A percentile compares a stretch with the other conserved stretches of the same genome.
These are phyloP conservation scores for Cryptocephalus moraei DNA, from an alignment of 2,888 invertebrate genomes.

Conservation along the genomic window DNA sequence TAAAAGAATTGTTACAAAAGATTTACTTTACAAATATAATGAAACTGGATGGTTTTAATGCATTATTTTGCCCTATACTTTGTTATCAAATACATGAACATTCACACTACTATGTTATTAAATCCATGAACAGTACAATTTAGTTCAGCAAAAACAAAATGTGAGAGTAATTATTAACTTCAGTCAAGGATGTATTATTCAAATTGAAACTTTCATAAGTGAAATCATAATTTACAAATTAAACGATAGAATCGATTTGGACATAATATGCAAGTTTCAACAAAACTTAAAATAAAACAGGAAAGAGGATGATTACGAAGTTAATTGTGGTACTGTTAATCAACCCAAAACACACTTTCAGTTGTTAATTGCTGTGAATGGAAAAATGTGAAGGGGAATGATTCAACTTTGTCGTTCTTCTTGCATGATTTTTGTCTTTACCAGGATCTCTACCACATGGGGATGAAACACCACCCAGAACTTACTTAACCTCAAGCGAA, in stretches of 20 bases:
- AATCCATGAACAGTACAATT: neutral
- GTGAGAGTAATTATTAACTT: too few species aligned
- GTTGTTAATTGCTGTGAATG: neutral
- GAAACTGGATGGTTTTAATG: too few species aligned
- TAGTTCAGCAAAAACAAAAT: neutral
- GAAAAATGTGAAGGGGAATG: neutral
- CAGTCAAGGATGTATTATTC: neutral
- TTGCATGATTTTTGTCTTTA: too few species aligned
- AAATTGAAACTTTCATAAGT: neutral
- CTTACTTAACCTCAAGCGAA: slow-evolving; percentile 24
- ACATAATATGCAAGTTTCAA: too few species aligned
- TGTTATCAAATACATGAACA: neutral
- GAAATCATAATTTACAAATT: neutral
- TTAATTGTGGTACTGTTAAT: too few species aligned
- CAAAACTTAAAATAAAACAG: too few species aligned
- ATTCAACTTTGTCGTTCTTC: neutral
- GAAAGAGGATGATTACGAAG: too few species aligned
- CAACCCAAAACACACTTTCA: neutral
- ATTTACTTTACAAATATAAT: too few species aligned
- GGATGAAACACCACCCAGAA: slow-evolving; percentile 3
- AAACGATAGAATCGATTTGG: too few species aligned
- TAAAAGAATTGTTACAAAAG: slow-evolving; percentile 14
- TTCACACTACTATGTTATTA: neutral
- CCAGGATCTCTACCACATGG: too few species aligned
- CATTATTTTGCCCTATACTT: too few species aligned